Base-by-base conservation (phyloP, 2,888 invertebrate genomes). In the Parnassius apollo region DNA sequence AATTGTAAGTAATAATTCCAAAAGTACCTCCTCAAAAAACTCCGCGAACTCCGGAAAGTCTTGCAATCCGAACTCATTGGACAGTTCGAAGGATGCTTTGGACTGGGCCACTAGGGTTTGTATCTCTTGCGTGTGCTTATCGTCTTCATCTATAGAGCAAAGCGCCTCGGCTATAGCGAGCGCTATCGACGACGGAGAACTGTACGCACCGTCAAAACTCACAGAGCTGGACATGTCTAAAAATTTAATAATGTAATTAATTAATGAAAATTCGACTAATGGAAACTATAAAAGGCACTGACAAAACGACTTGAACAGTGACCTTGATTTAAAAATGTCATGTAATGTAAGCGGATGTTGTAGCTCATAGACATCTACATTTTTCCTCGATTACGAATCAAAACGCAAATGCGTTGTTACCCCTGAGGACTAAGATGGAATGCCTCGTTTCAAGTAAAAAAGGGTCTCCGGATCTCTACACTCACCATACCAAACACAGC, bases 61-160 rank as follows among this genome's bases (percentile, higher is more conserved):
- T 22, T 91, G 87, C 55, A 90, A 69, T 0, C 88, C 86, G 49
- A 87, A 90, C 52, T 78, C 80, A 55, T 76, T 81, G 0, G 82
- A 78, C 42, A 87, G 60, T 1, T 83, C 77, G 22, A 85, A 80
- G 10, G 83, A 86, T 42, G 85, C 90, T 66, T 91, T 91, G 1
- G 93, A 91, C 70, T 93, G 92, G 10, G 89, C 85, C 12, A 96
- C 80, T 49, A 96, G 93, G 49, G 93, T 85, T 11, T 94, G 93
- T 56, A 96, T 94, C 75, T 96, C 95, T 66, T 94, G 94, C 0
- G 96, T 96, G 73, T 96, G 96, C 71, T 96, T 96, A 75, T 96
- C 94, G 65, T 96, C 95, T 73, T 96, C 96, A 77, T 96, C 96
- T 57, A 96, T 94, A 25, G 94, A 95, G 75, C 96, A 96, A 12